Conservation (phyloP, 2,113 vertebrate genomes). For the Panurus biarmicus region DNA sequence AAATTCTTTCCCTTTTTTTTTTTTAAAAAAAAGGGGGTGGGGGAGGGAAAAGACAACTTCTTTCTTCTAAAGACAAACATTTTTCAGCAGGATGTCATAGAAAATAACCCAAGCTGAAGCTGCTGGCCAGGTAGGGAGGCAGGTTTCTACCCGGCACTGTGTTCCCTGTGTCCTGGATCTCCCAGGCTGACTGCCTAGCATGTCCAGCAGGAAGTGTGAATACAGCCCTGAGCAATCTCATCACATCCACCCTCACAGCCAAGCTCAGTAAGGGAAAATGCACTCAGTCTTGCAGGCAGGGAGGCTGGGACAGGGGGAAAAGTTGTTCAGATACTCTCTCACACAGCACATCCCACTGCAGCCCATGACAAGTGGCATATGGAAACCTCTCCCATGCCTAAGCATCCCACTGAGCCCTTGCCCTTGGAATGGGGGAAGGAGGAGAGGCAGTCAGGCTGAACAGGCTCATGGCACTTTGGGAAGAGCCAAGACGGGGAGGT, state of each 20-base stretch:
- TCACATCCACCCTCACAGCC: not conserved
- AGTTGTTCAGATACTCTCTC: not conserved
- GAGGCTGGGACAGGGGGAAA: not conserved
- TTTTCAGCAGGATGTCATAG: not conserved
- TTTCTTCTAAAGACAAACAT: not conserved
- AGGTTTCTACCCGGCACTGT: not conserved
- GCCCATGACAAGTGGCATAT: not conserved
- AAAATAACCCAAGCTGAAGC: not conserved
- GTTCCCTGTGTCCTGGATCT: not conserved
- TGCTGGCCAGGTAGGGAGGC: not conserved
- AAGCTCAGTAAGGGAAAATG: not conserved
- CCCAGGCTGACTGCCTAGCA: not conserved
- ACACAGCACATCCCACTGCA: not conserved
- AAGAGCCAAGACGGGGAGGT: not conserved
- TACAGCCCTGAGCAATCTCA: not conserved
- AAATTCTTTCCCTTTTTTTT: not conserved
- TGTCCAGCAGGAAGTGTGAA: not conserved
- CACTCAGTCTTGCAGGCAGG: not conserved
- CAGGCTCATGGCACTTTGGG: fast-evolving
- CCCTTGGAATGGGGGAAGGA: not conserved
- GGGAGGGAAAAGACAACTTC: not conserved
- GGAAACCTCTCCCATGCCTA: not conserved
- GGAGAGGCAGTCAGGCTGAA: not conserved
- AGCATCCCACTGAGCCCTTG: fast-evolving
- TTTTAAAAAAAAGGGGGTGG: not conserved